Evolutionary conservation across 92 coral and sea anemone species (phyloP).

Genomic region (Porites cylindrica): DNA sequence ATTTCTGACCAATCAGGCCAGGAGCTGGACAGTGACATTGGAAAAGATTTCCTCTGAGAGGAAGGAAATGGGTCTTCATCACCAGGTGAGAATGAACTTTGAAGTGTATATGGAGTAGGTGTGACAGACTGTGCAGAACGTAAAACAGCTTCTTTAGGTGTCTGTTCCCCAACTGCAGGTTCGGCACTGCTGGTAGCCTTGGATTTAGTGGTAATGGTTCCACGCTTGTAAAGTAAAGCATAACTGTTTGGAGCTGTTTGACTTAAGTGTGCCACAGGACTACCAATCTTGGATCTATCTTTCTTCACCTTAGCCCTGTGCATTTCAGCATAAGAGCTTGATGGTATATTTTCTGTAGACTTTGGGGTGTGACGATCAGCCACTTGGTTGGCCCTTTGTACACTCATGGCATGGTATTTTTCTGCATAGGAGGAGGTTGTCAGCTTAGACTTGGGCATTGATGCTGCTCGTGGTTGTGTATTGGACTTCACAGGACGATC

Average conservation of each 20-base stretch:
- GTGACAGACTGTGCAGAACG: slow-evolving; percentile 86
- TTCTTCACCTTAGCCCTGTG: slow-evolving; percentile 87
- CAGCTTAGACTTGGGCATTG: slow-evolving; percentile 60
- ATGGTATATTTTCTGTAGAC: slow-evolving; percentile 57
- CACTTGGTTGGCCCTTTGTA: slow-evolving; percentile 68
- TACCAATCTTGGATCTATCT: slow-evolving; percentile 73
- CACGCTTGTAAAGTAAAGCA: slow-evolving; percentile 87
- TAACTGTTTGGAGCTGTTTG: slow-evolving; percentile 69
- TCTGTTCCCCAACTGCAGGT: slow-evolving; percentile 75
- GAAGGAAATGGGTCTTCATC: slow-evolving; percentile 70
- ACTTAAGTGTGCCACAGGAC: slow-evolving; percentile 18
- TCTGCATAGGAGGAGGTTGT: slow-evolving; percentile 82
- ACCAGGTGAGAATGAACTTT: slow-evolving; percentile 62
- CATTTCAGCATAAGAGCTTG: slow-evolving; percentile 92
- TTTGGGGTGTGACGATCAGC: slow-evolving; percentile 56
- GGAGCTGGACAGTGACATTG: slow-evolving; percentile 79
- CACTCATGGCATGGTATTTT: slow-evolving; percentile 75
- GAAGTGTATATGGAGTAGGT: slow-evolving; percentile 73
- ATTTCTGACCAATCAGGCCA: slow-evolving; percentile 96
- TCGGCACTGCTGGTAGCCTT: slow-evolving; percentile 87
- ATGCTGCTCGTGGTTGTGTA: slow-evolving; percentile 63
- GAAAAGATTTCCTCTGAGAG: slow-evolving; percentile 68
- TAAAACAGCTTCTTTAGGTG: slow-evolving; percentile 67
- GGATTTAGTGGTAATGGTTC: slow-evolving; percentile 78
- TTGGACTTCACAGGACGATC: slow-evolving; percentile 74